Percentiles rank a stretch among this genome's conserved stretches.
These are phyloP conservation scores for Prionailurus bengalensis DNA, from an alignment of 2,113 vertebrate species.

Conservation along the genomic window DNA sequence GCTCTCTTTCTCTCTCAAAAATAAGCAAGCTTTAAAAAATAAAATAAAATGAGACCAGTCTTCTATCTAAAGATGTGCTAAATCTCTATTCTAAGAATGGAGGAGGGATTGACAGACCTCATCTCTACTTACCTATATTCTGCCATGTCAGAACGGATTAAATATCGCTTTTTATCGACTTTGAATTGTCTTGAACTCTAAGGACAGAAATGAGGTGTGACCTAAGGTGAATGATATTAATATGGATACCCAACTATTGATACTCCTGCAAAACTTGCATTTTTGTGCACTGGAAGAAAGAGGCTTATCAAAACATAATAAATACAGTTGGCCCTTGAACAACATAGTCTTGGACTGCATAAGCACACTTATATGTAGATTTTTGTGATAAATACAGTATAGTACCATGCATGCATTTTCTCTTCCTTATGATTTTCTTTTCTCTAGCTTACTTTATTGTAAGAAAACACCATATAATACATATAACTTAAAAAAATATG, in stretches of 20 bases:
- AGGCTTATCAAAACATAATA: conserved; percentile 42
- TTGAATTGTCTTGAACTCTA: neutral
- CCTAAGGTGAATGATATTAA: neutral
- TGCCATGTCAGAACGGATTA: neutral
- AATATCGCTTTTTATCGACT: neutral
- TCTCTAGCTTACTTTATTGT: neutral
- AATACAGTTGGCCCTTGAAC: neutral
- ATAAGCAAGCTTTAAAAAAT: too few relatives aligned
- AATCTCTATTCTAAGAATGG: neutral
- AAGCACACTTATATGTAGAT: neutral
- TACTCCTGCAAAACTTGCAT: neutral
- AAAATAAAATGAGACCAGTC: neutral
- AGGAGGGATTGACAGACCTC: neutral
- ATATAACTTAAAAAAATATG: neutral
- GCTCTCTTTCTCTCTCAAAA: too few relatives aligned
- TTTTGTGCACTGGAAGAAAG: conserved; percentile 41
- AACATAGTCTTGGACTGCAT: neutral
- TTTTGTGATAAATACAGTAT: neutral
- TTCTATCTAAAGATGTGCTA: neutral
- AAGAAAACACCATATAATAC: neutral
- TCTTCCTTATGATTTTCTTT: neutral
- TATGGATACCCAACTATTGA: neutral
- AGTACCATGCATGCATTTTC: neutral
- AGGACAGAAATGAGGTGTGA: neutral
- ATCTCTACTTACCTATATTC: neutral